Base-by-base conservation (phyloP, 2,113 vertebrate genomes). In the Eretmochelys imbricata region DNA sequence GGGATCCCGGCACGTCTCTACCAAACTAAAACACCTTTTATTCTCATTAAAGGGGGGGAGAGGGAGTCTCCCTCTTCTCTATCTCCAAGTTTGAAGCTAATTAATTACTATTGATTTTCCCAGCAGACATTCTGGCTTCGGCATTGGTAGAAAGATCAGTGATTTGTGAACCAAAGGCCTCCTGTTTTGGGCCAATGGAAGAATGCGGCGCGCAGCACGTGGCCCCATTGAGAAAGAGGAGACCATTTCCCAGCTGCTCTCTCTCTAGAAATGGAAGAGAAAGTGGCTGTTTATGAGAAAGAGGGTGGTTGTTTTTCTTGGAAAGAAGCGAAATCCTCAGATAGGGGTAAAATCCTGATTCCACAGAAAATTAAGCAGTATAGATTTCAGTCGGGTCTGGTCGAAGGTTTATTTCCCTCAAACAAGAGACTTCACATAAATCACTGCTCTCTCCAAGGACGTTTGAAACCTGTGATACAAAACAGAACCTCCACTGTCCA, bases 341-440 rank as follows among this genome's bases (percentile, higher is more conserved):
- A 97, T 97, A 97, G 95, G 96, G 97, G 95, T 97, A 97, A 98
- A 97, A 97, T 97, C 95, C 97, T 97, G 97, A 97, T 98, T 96
- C 97, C 95, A 97, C 97, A 96, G 96, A 97, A 97, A 98, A 97
- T 88, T 90, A 96, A 97, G 92, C 93, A 97, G 97, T 98, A 91
- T 97, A 90, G 95, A 97, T 98, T 98, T 97, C 97, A 97, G 93
- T 91, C 53, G 80, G 96, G 96, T 97, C 97, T 97, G 97, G 95
- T 94, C 96, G 96, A 96, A 97, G 97, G 97, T 97, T 98, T 97
- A 97, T 97, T 98, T 98, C 97, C 89, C 94, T 94, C 62, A 1
- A 95, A 97, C 87, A 62, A 96, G 91, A 97, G 97, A 97, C 97
- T 97, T 97, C 97, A 97, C 97, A 98, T 98, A 98, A 98, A 97